A percentile compares a stretch with the other conserved stretches of the same genome.
Conservation (phyloP, 2,888 invertebrate species). For the Patella pellucida region DNA sequence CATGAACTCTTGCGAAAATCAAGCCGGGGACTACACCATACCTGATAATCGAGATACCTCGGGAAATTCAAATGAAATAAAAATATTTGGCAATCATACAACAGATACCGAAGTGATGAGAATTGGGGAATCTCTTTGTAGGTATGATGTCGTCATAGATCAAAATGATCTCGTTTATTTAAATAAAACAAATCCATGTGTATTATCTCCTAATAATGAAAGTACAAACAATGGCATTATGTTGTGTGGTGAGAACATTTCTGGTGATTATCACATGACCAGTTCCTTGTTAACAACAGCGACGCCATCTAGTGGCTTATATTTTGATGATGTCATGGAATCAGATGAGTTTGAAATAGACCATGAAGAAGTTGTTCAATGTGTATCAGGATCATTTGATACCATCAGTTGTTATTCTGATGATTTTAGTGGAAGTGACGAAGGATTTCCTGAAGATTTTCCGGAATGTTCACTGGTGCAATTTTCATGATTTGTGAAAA, state of each 20-base stretch:
- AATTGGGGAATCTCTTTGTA: too few species aligned
- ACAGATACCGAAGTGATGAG: not conserved
- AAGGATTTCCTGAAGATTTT: not conserved
- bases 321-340: not conserved
- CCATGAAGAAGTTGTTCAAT: not conserved
- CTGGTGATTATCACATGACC: not conserved
- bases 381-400: not conserved
- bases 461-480: not conserved
- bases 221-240: too few species aligned
- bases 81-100: not conserved
- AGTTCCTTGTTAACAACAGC: not conserved
- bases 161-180: not conserved
- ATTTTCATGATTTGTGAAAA: too few species aligned
- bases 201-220: too few species aligned
- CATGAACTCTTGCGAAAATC: not conserved
- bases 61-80: too few species aligned
- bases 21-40: not conserved
- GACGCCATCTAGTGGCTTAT: not conserved
- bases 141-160: not conserved
- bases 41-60: not conserved
- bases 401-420: not conserved
- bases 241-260: not conserved
- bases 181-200: too few species aligned
- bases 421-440: conserved; percentile 2
- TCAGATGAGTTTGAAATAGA: not conserved